These are phyloP conservation scores for Metopia argyrocephala DNA, from an alignment of 2,888 invertebrate species.

Conservation along the genomic window DNA sequence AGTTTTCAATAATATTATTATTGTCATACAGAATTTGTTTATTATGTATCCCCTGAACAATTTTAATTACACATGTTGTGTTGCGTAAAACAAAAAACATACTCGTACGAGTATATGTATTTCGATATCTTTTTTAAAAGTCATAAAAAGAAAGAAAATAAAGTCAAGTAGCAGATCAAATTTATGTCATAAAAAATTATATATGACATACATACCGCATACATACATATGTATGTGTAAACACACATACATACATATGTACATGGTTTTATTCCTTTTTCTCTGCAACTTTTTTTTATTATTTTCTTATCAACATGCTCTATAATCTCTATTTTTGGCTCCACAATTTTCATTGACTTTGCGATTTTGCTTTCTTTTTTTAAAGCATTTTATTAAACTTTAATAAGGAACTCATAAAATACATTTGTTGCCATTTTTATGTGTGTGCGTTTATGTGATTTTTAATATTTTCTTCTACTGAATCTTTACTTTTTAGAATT, in stretches of 20 bases:
- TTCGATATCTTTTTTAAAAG: background rate
- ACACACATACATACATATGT: no score
- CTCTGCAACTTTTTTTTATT: background rate
- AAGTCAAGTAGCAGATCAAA: background rate
- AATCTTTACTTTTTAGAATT: conserved; percentile 3
- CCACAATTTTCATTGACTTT: conserved; percentile 48
- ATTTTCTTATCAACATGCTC: background rate
- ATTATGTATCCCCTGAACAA: no score
- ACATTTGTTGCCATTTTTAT: conserved; percentile 56
- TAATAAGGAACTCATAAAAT: conserved; percentile 49
- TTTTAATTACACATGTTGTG: no score
- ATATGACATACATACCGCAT: conserved; percentile 28
- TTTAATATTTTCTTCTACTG: conserved; percentile 1
- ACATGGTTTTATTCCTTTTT: conserved; percentile 30
- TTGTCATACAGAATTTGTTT: no score
- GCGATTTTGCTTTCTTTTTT: conserved; percentile 10
- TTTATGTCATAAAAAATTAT: conserved; percentile 37
- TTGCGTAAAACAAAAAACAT: no score
- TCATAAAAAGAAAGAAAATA: background rate
- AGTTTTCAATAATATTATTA: no score
- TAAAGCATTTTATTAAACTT: conserved; percentile 20
- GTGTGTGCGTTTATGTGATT: background rate
- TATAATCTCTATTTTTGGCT: conserved; percentile 26
- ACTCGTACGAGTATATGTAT: background rate
- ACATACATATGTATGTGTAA: no score